phyloP scores from a whole-genome alignment of 2,113 vertebrate species.

The Crocuta crocuta region DNA sequence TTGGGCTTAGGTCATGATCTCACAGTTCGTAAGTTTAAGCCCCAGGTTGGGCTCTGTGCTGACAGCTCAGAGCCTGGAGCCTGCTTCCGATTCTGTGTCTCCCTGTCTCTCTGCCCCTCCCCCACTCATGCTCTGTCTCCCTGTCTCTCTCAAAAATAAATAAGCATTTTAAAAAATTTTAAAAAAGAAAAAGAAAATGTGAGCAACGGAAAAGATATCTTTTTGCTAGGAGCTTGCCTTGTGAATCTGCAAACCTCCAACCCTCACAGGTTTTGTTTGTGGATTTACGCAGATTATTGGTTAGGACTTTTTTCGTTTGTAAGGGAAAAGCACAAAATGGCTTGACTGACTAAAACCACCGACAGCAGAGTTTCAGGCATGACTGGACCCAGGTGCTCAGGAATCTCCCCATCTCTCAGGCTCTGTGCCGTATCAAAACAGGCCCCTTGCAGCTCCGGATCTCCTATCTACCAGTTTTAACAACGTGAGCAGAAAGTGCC shows the following conservation, averaged over 20 bases:
- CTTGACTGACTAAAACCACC: slow-evolving; percentile 17
- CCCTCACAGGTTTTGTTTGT: not conserved
- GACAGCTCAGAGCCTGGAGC: no score
- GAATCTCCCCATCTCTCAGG: not conserved
- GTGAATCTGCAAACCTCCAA: not conserved
- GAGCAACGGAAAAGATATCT: not conserved
- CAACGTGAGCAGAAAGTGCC: not conserved
- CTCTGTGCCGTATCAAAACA: not conserved
- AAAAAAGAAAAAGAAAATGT: not conserved
- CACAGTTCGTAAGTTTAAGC: no score
- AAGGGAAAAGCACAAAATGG: not conserved
- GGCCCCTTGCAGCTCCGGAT: not conserved
- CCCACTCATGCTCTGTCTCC: no score
- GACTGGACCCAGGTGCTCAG: not conserved
- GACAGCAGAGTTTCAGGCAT: not conserved
- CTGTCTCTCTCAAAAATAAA: no score
- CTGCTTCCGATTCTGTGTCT: no score
- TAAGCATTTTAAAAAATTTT: no score
- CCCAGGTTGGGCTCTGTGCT: no score
- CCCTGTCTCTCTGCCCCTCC: no score
- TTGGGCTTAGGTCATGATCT: no score
- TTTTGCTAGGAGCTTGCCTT: not conserved
- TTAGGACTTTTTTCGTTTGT: not conserved
- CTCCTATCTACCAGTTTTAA: not conserved
- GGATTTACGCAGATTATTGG: not conserved